Percentiles rank a stretch among this genome's conserved stretches.
Evolutionary conservation across 2,113 vertebrate species (phyloP).

Genomic region (Plecturocebus donacophilus): DNA sequence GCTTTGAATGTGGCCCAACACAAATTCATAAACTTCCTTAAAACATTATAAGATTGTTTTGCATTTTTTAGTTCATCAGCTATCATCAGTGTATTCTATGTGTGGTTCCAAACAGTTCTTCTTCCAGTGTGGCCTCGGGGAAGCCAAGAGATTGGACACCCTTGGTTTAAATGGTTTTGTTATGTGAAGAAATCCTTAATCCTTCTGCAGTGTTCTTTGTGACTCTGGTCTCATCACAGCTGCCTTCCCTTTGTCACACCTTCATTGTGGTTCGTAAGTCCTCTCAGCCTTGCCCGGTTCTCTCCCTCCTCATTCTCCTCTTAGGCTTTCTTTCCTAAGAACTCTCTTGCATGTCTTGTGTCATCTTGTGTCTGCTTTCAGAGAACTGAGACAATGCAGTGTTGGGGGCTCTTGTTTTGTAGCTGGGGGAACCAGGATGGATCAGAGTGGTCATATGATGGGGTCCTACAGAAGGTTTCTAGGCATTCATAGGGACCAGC

Average conservation of each 20-base stretch:
- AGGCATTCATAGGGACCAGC: background rate
- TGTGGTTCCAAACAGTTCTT: too few species aligned
- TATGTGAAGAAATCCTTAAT: background rate
- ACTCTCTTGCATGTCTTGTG: background rate
- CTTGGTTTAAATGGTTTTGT: background rate
- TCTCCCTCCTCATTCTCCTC: background rate
- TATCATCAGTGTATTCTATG: too few species aligned
- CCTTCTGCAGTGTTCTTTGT: background rate
- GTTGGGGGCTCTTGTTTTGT: background rate
- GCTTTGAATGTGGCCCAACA: too few species aligned
- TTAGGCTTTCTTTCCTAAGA: background rate
- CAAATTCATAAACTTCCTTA: too few species aligned
- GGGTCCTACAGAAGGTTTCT: background rate
- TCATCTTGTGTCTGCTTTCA: background rate
- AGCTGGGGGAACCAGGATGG: too few species aligned
- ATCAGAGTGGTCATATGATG: background rate
- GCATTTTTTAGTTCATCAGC: too few species aligned
- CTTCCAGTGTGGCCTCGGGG: too few species aligned
- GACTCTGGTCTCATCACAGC: rapidly evolving
- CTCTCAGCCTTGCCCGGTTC: background rate
- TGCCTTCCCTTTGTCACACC: background rate
- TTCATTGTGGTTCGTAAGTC: background rate
- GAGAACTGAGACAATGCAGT: background rate
- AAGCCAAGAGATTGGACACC: too few species aligned
- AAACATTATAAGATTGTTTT: too few species aligned